phyloP scores from a whole-genome alignment of 2,797 vertebrate genomes.

The Rachycentron canadum region DNA sequence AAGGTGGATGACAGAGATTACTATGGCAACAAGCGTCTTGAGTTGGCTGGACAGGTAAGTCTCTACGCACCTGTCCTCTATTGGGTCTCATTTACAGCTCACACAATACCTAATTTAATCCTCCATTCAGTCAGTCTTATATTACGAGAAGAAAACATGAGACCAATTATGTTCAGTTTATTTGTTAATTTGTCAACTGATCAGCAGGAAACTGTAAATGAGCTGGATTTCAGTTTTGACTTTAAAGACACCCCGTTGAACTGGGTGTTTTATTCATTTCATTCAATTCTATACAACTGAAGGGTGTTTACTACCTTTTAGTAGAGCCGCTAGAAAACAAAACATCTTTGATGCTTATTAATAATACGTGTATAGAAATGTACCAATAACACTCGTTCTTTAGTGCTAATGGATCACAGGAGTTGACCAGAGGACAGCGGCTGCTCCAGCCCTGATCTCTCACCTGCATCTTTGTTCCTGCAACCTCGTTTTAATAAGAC shows the following conservation, averaged over 20 bases:
- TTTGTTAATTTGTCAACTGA: constrained; percentile 19
- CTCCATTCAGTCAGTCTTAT: neutral
- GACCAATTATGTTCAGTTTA: constrained; percentile 4
- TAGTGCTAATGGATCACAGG: constrained; percentile 73
- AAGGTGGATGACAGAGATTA: constrained; percentile 99
- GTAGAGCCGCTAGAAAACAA: constrained; percentile 37
- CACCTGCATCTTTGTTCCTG: constrained; percentile 85
- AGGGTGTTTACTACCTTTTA: constrained; percentile 44
- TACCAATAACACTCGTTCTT: constrained; percentile 27
- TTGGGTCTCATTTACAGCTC: constrained; percentile 14
- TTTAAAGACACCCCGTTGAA: constrained; percentile 26
- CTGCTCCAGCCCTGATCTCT: constrained; percentile 78
- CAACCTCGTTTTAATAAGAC: constrained; percentile 88
- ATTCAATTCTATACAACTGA: constrained; percentile 21
- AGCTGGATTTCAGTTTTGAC: constrained; percentile 5
- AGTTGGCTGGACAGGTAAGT: constrained; percentile 96
- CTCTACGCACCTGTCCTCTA: neutral
- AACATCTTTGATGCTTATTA: constrained; percentile 36
- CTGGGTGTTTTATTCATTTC: constrained; percentile 32
- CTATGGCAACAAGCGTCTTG: constrained; percentile 98
- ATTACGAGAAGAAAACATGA: neutral
- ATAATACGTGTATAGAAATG: constrained; percentile 29
- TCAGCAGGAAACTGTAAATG: constrained; percentile 34
- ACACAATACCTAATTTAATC: constrained; percentile 14
- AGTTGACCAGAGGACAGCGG: constrained; percentile 56